These are phyloP conservation scores for Drosophila willistoni DNA, from an alignment of 1,140 invertebrate genomes.

Conservation along the genomic window DNA sequence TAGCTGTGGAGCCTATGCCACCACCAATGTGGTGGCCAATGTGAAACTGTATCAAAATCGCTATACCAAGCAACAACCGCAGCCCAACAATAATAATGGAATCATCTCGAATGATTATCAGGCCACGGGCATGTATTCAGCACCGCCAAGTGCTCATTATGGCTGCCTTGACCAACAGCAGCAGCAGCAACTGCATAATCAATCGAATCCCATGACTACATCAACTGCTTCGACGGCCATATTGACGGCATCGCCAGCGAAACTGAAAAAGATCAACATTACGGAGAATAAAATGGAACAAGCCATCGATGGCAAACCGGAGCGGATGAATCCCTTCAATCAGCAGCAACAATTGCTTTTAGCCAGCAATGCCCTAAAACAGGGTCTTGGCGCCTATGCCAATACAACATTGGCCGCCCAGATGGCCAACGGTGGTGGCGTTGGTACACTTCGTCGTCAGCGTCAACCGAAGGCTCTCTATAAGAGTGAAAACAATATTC, in stretches of 20 bases:
- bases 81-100: conserved; percentile 59
- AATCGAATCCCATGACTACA: conserved; percentile 68
- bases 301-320: conserved; percentile 47
- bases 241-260: conserved; percentile 62
- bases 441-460: conserved; percentile 74
- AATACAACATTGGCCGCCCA: conserved; percentile 76
- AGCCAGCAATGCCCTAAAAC: conserved; percentile 77
- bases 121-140: conserved; percentile 76
- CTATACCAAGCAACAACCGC: conserved; percentile 62
- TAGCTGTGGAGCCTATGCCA: conserved; percentile 83
- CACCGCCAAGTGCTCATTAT: conserved; percentile 79
- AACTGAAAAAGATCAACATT: conserved; percentile 79
- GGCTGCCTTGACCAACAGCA: conserved; percentile 59
- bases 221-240: conserved; percentile 77
- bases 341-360: conserved; percentile 75
- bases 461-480: conserved; percentile 76
- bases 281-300: conserved; percentile 83
- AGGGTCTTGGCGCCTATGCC: conserved; percentile 77
- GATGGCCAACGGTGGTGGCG: conserved; percentile 74
- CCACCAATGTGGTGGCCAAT: conserved; percentile 82
- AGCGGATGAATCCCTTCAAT: conserved; percentile 74
- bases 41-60: conserved; percentile 82
- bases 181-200: conserved; percentile 37
- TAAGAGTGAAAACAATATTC: conserved; percentile 82
- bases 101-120: conserved; percentile 69